A percentile compares a stretch with the other conserved stretches of the same genome.
Evolutionary conservation across 2,113 vertebrate species (phyloP).

Genomic region (Albula glossodonta): DNA sequence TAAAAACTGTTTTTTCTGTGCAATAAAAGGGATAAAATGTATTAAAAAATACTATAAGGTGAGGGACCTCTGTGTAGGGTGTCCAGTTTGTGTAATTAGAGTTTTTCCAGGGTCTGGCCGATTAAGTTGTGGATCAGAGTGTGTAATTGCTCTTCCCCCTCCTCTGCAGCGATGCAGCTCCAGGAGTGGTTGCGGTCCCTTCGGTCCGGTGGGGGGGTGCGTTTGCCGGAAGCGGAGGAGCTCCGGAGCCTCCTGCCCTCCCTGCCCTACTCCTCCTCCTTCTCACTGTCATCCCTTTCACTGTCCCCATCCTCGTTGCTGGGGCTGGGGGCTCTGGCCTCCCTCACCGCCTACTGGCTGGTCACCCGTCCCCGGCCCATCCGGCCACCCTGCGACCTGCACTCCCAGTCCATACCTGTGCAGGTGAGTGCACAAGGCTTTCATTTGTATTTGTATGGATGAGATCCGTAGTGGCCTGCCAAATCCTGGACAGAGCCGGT

Average conservation of each 20-base stretch:
- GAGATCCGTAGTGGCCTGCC: not conserved
- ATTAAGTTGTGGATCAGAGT: not conserved
- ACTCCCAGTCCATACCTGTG: conserved; percentile 68
- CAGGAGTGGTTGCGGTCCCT: conserved; percentile 71
- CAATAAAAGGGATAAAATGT: no score
- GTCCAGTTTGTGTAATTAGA: not conserved
- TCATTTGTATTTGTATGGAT: not conserved
- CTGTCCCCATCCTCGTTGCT: conserved; percentile 67
- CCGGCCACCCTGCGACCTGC: conserved; percentile 67
- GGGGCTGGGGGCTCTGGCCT: conserved; percentile 71
- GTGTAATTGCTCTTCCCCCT: conserved; percentile 15
- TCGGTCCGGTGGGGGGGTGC: conserved; percentile 46
- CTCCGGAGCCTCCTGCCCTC: conserved; percentile 57
- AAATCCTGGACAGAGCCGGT: not conserved
- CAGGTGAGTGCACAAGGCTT: conserved; percentile 51
- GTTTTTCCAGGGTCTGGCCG: not conserved
- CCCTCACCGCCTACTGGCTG: conserved; percentile 74
- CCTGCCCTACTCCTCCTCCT: conserved; percentile 49
- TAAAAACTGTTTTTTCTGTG: not conserved
- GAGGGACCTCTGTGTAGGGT: not conserved
- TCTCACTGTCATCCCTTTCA: conserved; percentile 57
- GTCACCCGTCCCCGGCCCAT: conserved; percentile 69
- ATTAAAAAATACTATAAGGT: no score
- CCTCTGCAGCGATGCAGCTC: conserved; percentile 66
- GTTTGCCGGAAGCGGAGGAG: conserved; percentile 55